Conservation (phyloP, 2,888 invertebrate species). For the Oegoconia quadripuncta region DNA sequence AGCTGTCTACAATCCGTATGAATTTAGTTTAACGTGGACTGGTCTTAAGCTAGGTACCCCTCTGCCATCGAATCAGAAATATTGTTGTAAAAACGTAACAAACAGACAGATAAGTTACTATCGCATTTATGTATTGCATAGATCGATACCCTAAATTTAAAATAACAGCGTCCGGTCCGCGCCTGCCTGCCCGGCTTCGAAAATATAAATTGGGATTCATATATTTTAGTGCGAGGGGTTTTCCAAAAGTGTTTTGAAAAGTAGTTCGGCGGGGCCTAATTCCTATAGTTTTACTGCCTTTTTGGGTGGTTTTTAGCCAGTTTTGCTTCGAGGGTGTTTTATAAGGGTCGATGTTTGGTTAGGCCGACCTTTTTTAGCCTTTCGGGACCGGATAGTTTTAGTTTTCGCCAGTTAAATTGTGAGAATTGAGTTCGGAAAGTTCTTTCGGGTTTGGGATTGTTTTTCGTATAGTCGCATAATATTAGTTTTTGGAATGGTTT, state of each 20-base stretch:
- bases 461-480: conserved; percentile 25
- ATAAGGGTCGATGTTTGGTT: conserved; percentile 77
- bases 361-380: conserved; percentile 75
- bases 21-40: too few relatives aligned
- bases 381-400: conserved; percentile 63
- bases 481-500: conserved; percentile 1
- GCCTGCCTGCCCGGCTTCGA: conserved; percentile 43
- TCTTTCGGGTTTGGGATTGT: conserved; percentile 40
- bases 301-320: conserved; percentile 70
- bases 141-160: background rate
- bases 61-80: too few relatives aligned
- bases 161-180: conserved; percentile 25
- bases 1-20: too few relatives aligned
- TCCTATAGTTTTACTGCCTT: conserved; percentile 79
- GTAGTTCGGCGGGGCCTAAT: conserved; percentile 71
- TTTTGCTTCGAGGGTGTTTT: conserved; percentile 52
- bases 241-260: conserved; percentile 74
- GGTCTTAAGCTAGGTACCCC: too few relatives aligned
- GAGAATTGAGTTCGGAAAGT: conserved; percentile 57
- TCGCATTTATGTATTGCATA: background rate
- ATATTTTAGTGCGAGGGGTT: conserved; percentile 61
- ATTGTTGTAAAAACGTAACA: too few relatives aligned
- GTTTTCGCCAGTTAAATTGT: conserved; percentile 55
- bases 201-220: conserved; percentile 78
- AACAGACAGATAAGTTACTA: background rate